These are phyloP conservation scores for Hyperopisus bebe DNA, from an alignment of 2,113 vertebrate species.

Conservation along the genomic window DNA sequence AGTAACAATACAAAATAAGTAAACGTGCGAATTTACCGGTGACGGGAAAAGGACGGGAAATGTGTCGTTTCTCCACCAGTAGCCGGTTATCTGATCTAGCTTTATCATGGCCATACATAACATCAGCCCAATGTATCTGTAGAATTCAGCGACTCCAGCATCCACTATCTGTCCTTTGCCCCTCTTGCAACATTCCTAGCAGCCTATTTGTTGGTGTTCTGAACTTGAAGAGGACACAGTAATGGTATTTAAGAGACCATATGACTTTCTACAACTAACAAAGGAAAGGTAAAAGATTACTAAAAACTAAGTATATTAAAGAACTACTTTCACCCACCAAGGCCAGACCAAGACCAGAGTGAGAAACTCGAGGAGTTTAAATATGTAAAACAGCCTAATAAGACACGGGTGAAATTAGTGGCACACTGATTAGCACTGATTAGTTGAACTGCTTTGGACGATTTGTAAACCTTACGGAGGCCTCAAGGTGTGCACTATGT, in stretches of 20 bases:
- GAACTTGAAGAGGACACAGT: background rate
- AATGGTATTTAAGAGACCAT: background rate
- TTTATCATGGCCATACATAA: too few relatives aligned
- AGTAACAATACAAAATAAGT: too few relatives aligned
- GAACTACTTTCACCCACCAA: background rate
- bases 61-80: too few relatives aligned
- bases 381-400: background rate
- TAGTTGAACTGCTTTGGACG: background rate
- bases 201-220: too few relatives aligned
- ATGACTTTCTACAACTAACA: too few relatives aligned
- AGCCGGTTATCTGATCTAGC: too few relatives aligned
- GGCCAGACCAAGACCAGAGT: background rate
- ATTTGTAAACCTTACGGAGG: background rate
- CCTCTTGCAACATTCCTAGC: too few relatives aligned
- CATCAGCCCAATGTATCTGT: too few relatives aligned
- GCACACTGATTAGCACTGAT: background rate
- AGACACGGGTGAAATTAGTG: background rate
- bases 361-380: background rate
- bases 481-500: background rate
- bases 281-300: background rate
- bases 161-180: too few relatives aligned
- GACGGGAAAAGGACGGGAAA: too few relatives aligned
- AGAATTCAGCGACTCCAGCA: too few relatives aligned
- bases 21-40: too few relatives aligned
- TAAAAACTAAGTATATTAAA: background rate